Evolutionary conservation across 2,888 invertebrate genomes (phyloP), one percentile per base, ranked within the genome.

Genomic region (Chloroclysta siterata): DNA sequence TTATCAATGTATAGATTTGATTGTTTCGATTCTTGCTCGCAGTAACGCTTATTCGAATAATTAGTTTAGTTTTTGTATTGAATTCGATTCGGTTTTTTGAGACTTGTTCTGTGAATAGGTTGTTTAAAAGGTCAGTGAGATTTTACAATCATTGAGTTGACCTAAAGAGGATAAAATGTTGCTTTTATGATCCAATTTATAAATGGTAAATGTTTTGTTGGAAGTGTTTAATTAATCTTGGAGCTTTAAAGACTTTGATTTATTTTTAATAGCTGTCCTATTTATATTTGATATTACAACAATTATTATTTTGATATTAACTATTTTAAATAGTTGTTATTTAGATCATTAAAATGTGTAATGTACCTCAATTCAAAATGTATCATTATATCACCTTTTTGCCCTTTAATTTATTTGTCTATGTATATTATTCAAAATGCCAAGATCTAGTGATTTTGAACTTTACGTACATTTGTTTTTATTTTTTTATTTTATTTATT

Each of bases 11-110:
- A 79, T 81, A 80, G 80, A 83, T 78, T 78, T 78, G 74, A 74
- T 79, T 80, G 80, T 81, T 76, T 78, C 79, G 79, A 86, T 90
- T 88, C 82, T 88, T 85, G 88, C 88, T 86, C 87, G 83, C 86
- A 82, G 83, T 77, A 82, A 81, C 83, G 84, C 81, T 84, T 83
- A 81, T 74, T 79, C 80, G 78, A 75, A 81, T 89, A 89, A 90
- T 89, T 90, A 89, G 88, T 85, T 80, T 80, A 77, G 76, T 84
- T 65, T 84, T 87, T 89, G 80, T 83, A 81, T 78, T 70, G 68
- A 74, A 85, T 83, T 85, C 80, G 83, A 75, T 80, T 73, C 76
- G 79, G 78, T 79, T 83, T 78, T 77, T 75, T 77, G 68, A 69
- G 70, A 77, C 63, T 75, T 63, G 73, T 81, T 81, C 80, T 79